Percentiles rank a stretch among this genome's conserved stretches.
Evolutionary conservation across 2,888 invertebrate genomes (phyloP).

Genomic region (Rhimphoctona megacephalus): DNA sequence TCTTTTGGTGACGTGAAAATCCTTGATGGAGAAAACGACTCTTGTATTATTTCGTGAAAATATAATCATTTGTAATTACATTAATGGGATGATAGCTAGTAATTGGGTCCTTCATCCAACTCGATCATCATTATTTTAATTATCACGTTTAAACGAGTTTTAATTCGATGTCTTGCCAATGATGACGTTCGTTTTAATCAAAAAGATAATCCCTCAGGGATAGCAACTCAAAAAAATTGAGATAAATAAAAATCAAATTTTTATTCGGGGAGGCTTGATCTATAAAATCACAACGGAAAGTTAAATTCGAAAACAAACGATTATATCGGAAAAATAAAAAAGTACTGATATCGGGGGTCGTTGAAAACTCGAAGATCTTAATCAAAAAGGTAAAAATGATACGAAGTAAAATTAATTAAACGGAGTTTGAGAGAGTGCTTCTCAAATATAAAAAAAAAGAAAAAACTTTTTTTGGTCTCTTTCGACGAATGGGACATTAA

Average conservation of each 20-base stretch:
- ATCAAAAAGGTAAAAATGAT: neutral
- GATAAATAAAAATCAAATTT: slow-evolving; percentile 18
- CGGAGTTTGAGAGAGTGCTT: neutral
- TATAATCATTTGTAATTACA: neutral
- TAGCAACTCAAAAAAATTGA: neutral
- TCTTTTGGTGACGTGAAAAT: neutral
- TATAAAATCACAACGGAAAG: neutral
- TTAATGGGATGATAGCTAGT: neutral
- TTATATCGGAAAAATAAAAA: neutral
- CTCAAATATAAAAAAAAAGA: neutral
- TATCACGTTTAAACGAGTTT: neutral
- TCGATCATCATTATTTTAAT: slow-evolving; percentile 24
- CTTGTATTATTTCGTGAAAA: neutral
- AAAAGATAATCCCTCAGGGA: slow-evolving; percentile 39
- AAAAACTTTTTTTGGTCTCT: neutral
- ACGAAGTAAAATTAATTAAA: neutral
- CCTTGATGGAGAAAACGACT: neutral
- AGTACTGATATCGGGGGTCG: neutral
- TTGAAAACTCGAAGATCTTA: neutral
- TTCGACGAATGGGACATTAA: neutral
- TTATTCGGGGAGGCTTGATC: neutral
- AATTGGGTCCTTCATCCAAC: slow-evolving; percentile 9
- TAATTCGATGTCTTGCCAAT: slow-evolving; percentile 38
- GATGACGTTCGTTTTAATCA: slow-evolving; percentile 34
- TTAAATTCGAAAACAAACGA: neutral